phyloP scores from a whole-genome alignment of 53 echinoderm and acorn worm species.

The Holothuria scabra region DNA sequence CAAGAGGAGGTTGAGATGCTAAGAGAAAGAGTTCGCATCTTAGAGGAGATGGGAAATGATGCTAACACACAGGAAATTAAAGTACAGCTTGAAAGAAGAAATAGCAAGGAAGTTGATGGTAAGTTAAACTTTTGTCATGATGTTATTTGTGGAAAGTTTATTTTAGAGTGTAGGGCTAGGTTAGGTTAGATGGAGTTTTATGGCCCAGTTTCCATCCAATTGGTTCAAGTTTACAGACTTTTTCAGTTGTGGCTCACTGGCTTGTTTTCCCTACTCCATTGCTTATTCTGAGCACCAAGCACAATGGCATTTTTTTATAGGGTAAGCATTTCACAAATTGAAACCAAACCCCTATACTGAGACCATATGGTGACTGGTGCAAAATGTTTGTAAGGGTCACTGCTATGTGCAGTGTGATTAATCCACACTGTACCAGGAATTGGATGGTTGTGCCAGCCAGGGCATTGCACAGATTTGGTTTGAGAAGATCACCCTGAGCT shows the following conservation, averaged over 20 bases:
- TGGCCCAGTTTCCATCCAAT: too few species aligned
- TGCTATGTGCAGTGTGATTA: too few species aligned
- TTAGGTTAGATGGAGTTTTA: too few species aligned
- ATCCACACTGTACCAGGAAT: too few species aligned
- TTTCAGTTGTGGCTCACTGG: too few species aligned
- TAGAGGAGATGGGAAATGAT: constrained; percentile 70
- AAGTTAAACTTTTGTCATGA: background rate
- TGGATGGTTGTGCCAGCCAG: too few species aligned
- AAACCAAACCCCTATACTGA: background rate
- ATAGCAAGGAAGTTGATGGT: constrained; percentile 72
- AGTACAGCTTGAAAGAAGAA: constrained; percentile 52
- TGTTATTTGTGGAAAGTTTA: background rate
- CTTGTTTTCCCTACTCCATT: too few species aligned
- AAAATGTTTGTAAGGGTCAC: background rate
- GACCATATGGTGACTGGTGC: background rate
- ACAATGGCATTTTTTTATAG: background rate
- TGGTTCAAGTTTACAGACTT: too few species aligned
- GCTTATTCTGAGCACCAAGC: too few species aligned
- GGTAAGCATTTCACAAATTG: background rate
- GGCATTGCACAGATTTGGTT: too few species aligned
- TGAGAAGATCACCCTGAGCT: too few species aligned
- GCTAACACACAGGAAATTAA: constrained; percentile 61
- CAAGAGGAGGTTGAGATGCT: constrained; percentile 76
- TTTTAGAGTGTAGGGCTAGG: background rate
- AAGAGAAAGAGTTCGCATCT: constrained; percentile 73